phyloP scores from a whole-genome alignment of 2,888 invertebrate species.

The Brenthis ino region DNA sequence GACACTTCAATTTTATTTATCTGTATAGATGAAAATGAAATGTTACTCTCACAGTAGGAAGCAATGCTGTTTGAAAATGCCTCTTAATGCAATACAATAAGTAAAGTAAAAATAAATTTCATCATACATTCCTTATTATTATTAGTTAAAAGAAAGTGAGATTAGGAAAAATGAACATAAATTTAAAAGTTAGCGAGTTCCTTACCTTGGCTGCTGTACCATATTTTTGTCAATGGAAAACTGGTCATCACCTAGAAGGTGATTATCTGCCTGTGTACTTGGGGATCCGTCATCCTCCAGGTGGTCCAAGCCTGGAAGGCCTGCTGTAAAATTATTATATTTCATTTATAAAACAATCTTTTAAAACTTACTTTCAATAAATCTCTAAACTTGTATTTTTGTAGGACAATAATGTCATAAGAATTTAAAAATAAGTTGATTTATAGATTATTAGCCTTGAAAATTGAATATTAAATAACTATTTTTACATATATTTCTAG shows the following conservation, averaged over 20 bases:
- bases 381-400: background rate
- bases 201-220: constrained; percentile 67
- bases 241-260: constrained; percentile 49
- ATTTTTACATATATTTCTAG: background rate
- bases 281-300: constrained; percentile 54
- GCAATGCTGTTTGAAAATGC: too few species aligned
- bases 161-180: background rate
- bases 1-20: too few species aligned
- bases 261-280: constrained; percentile 53
- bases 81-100: too few species aligned
- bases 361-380: background rate
- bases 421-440: constrained; percentile 6
- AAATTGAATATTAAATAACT: background rate
- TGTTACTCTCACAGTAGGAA: too few species aligned
- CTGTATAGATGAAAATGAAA: too few species aligned
- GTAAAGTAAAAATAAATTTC: too few species aligned
- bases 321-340: constrained; percentile 47
- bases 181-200: background rate
- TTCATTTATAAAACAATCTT: background rate
- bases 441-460: constrained; percentile 13
- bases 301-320: constrained; percentile 54
- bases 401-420: background rate
- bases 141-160: too few species aligned
- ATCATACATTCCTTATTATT: too few species aligned
- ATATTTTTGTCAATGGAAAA: constrained; percentile 57